Evolutionary conservation across 92 coral and sea anemone species (phyloP).

Genomic region (Porites divaricata): DNA sequence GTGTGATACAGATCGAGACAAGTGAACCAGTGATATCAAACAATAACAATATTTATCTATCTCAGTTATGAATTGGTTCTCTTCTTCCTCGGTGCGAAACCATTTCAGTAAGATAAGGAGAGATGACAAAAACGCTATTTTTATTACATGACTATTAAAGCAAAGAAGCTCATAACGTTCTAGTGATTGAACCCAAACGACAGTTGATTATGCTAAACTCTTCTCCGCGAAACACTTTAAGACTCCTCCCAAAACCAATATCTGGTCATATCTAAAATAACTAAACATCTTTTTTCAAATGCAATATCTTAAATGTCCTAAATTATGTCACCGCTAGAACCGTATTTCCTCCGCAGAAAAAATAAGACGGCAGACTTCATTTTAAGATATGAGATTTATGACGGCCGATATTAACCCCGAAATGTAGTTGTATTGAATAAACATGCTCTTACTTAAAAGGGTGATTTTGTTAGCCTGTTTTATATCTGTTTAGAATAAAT

Average conservation of each 20-base stretch:
- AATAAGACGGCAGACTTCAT: not conserved
- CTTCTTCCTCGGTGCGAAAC: not conserved
- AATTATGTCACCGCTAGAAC: not conserved
- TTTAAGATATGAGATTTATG: not conserved
- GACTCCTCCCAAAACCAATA: not conserved
- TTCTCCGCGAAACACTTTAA: not conserved
- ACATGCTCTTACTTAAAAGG: not conserved
- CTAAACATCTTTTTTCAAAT: not conserved
- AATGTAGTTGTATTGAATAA: constrained; percentile 2
- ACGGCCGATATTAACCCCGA: not conserved
- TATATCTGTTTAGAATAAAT: not conserved
- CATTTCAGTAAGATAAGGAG: not conserved
- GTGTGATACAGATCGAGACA: not conserved
- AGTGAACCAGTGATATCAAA: not conserved
- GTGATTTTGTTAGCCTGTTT: not conserved
- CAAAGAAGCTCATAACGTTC: not conserved
- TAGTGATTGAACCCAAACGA: not conserved
- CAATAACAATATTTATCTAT: not conserved
- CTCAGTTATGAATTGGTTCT: not conserved
- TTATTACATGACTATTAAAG: not conserved
- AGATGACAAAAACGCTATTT: not conserved
- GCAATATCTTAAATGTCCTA: not conserved
- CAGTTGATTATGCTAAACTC: not conserved
- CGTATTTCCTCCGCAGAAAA: not conserved
- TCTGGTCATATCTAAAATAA: not conserved